A percentile compares a stretch with the other conserved stretches of the same genome.
Conservation (phyloP, 2,113 vertebrate genomes). For the Chamaetylas fuelleborni region DNA sequence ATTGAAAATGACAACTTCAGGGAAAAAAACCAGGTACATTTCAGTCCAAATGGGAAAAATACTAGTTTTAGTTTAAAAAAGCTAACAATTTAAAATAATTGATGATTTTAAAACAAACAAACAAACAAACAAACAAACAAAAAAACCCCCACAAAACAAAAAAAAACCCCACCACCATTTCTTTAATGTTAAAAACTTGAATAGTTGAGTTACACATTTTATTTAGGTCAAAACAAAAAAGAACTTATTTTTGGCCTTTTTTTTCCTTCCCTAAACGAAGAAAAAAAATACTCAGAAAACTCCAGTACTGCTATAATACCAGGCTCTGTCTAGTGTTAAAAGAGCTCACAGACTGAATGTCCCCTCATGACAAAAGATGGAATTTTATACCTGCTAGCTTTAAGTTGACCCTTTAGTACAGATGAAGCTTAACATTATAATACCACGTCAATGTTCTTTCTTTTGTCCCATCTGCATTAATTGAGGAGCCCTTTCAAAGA, state of each 20-base stretch:
- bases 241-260: accelerated
- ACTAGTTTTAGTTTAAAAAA: neutral
- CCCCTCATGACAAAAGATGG: neutral
- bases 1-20: neutral
- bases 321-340: neutral
- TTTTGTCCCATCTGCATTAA: conserved; percentile 34
- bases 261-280: neutral
- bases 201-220: neutral
- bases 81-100: neutral
- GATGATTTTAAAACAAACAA: neutral
- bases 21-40: neutral
- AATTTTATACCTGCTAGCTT: neutral
- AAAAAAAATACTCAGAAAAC: neutral
- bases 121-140: neutral
- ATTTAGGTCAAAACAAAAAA: neutral
- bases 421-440: neutral
- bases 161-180: too few species aligned
- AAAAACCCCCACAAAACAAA: neutral
- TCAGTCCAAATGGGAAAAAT: neutral
- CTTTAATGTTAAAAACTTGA: neutral
- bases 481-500: conserved; percentile 19
- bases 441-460: neutral
- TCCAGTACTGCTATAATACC: neutral
- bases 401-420: neutral
- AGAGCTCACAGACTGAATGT: neutral